Evolutionary conservation across 2,888 invertebrate species (phyloP).

Genomic region (Polyommatus icarus): DNA sequence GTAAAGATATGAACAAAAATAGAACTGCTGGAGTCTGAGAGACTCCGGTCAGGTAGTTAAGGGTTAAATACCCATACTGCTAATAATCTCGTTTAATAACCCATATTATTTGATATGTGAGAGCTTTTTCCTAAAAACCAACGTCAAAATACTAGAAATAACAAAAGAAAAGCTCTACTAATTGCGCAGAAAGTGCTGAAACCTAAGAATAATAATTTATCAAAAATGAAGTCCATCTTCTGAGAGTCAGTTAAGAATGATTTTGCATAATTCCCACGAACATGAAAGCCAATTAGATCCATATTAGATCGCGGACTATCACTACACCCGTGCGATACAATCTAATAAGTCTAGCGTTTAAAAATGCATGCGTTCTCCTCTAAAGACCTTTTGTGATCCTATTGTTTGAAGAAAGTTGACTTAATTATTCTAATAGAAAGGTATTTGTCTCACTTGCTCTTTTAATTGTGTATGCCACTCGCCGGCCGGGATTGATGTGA

Average conservation of each 20-base stretch:
- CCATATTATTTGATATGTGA: too few relatives aligned
- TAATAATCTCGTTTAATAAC: too few relatives aligned
- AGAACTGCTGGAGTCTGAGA: too few relatives aligned
- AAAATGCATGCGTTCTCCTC: conserved; percentile 35
- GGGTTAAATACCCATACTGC: too few relatives aligned
- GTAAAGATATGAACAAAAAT: too few relatives aligned
- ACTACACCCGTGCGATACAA: neutral
- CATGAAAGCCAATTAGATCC: neutral
- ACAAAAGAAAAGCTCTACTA: too few relatives aligned
- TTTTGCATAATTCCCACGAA: neutral
- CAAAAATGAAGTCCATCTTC: too few relatives aligned
- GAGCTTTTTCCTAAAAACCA: too few relatives aligned
- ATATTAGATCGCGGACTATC: neutral
- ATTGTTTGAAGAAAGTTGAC: conserved; percentile 33
- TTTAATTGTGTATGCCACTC: conserved; percentile 10
- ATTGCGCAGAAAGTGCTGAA: too few relatives aligned
- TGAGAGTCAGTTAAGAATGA: neutral
- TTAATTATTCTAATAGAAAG: conserved; percentile 35
- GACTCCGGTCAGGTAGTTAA: too few relatives aligned
- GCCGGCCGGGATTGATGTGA: neutral
- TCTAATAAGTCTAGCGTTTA: conserved; percentile 10
- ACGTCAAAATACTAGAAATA: too few relatives aligned
- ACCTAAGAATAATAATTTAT: too few relatives aligned
- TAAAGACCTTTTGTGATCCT: conserved; percentile 36
- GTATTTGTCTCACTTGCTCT: conserved; percentile 28